Percentiles rank a stretch among this genome's conserved stretches.
phyloP scores from a whole-genome alignment of 2,797 vertebrate species.

The Steatocranus sp. region DNA sequence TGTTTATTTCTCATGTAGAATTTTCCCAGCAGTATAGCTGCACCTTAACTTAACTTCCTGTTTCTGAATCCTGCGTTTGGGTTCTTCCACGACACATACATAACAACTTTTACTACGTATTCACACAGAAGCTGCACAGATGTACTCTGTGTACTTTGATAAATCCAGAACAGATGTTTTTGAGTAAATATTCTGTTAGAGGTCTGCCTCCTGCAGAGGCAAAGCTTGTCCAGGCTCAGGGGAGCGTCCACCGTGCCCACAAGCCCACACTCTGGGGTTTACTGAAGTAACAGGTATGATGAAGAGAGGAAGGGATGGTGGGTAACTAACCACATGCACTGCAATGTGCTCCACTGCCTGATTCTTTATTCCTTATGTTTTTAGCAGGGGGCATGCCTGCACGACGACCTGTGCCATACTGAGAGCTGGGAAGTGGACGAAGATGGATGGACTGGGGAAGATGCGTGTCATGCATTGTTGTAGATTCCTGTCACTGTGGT shows the following conservation, averaged over 20 bases:
- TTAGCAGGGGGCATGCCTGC: background rate
- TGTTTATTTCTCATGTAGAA: background rate
- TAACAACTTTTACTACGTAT: background rate
- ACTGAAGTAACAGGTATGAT: constrained; percentile 12
- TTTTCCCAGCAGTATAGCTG: background rate
- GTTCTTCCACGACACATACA: background rate
- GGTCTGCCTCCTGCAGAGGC: background rate
- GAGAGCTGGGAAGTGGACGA: background rate
- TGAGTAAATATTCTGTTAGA: background rate
- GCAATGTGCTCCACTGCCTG: background rate
- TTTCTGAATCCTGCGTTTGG: background rate
- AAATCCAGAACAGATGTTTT: constrained; percentile 9
- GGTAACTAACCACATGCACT: background rate
- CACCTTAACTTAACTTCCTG: background rate
- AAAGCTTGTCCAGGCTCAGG: background rate
- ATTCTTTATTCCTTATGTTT: background rate
- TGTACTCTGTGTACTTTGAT: background rate
- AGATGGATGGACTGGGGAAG: background rate
- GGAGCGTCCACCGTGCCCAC: background rate
- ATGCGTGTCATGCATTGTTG: background rate
- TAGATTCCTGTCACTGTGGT: background rate
- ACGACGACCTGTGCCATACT: too few species aligned
- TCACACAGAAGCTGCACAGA: background rate
- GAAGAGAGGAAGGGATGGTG: background rate
- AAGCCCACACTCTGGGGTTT: background rate